Percentiles rank a stretch among this genome's conserved stretches.
These are phyloP conservation scores for Antechinus stuartii DNA, from an alignment of 2,113 vertebrate genomes.

Conservation along the genomic window DNA sequence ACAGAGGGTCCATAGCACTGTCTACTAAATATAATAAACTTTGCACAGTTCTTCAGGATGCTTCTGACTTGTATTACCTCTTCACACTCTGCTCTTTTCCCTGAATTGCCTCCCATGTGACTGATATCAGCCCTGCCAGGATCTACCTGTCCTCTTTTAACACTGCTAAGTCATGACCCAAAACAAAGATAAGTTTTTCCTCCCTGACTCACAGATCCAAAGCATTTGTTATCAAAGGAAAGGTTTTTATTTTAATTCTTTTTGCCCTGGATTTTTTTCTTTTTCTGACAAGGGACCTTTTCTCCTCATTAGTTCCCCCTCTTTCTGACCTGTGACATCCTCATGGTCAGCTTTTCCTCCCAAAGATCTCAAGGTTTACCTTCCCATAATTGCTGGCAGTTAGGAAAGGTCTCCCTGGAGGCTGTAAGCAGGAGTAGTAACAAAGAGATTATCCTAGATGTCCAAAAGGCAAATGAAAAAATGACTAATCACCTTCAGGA, in stretches of 20 bases:
- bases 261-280: background rate
- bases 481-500: background rate
- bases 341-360: background rate
- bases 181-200: background rate
- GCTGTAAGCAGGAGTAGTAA: background rate
- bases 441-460: background rate
- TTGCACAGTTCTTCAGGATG: background rate
- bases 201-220: background rate
- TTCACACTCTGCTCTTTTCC: background rate
- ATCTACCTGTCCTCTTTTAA: background rate
- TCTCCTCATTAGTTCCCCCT: background rate
- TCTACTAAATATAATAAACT: background rate
- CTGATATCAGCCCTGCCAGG: background rate
- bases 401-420: background rate
- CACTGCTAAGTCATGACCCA: background rate
- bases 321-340: background rate
- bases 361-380: background rate
- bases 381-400: background rate
- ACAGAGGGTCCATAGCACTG: background rate
- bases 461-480: conserved; percentile 11
- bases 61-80: background rate
- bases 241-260: background rate
- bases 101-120: background rate
- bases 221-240: background rate
- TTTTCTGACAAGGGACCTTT: background rate